These are phyloP conservation scores for Archaeoteleia sp. DNA, from an alignment of 2,888 invertebrate species.

Conservation along the genomic window DNA sequence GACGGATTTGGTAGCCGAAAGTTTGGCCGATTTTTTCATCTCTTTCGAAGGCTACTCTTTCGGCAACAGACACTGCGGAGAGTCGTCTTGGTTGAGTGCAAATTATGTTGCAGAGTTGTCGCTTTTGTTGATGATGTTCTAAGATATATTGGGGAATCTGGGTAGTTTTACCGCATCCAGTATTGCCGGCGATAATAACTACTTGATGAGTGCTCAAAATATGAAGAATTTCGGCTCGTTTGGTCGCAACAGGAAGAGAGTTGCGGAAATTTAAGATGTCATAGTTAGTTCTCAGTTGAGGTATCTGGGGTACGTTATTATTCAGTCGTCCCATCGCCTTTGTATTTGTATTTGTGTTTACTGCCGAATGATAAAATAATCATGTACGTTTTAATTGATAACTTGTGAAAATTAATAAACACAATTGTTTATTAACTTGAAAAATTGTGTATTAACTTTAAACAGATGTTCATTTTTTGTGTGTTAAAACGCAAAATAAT, in stretches of 20 bases:
- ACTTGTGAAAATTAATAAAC: too few relatives aligned
- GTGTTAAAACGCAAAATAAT: too few relatives aligned
- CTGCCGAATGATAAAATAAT: conserved; percentile 64
- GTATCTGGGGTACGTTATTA: conserved; percentile 82
- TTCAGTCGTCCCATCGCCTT: conserved; percentile 81
- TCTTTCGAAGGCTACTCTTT: conserved; percentile 87
- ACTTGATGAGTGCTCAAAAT: conserved; percentile 76
- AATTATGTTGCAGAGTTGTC: conserved; percentile 86
- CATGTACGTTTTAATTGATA: too few relatives aligned
- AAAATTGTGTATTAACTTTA: background rate
- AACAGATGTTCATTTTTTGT: too few relatives aligned
- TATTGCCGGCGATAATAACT: conserved; percentile 87
- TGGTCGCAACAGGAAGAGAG: conserved; percentile 82
- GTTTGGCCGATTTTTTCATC: conserved; percentile 81
- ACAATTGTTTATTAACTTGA: too few relatives aligned
- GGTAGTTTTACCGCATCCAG: conserved; percentile 96
- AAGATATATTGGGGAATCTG: conserved; percentile 96
- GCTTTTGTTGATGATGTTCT: conserved; percentile 81
- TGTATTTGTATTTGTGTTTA: conserved; percentile 73
- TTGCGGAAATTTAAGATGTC: conserved; percentile 79
- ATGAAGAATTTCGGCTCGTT: conserved; percentile 81
- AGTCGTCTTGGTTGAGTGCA: conserved; percentile 95
- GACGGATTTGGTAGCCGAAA: conserved; percentile 92
- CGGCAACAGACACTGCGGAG: conserved; percentile 92
- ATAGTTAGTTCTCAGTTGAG: conserved; percentile 76